Percentiles rank a stretch among this genome's conserved stretches.
These are phyloP conservation scores for Anguilla pacifica DNA, from an alignment of 2,797 vertebrate genomes.

Conservation along the genomic window DNA sequence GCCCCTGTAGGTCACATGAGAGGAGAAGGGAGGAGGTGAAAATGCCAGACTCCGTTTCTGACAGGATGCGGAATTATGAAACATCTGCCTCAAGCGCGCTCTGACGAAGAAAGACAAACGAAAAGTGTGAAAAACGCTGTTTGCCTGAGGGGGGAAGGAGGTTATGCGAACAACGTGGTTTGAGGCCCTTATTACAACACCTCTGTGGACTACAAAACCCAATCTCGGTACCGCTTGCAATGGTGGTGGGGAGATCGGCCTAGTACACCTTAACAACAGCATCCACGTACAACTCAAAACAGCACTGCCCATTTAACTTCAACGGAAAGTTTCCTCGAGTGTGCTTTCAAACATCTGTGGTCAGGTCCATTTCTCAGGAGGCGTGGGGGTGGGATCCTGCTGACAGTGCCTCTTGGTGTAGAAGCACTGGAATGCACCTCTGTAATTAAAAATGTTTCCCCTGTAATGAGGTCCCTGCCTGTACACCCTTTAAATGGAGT, in stretches of 20 bases:
- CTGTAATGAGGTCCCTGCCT: neutral
- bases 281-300: neutral
- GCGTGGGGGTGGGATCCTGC: neutral
- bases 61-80: neutral
- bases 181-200: neutral
- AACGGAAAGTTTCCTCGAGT: neutral
- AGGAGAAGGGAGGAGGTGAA: neutral
- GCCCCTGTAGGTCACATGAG: constrained; percentile 8
- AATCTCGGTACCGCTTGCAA: neutral
- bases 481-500: neutral
- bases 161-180: neutral
- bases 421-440: constrained; percentile 13
- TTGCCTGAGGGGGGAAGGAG: neutral
- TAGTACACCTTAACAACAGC: neutral
- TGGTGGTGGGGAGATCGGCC: neutral
- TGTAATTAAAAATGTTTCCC: constrained; percentile 27
- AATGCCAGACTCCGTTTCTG: neutral
- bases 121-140: neutral
- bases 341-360: neutral
- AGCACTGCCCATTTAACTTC: neutral
- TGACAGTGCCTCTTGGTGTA: neutral
- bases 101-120: neutral
- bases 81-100: neutral
- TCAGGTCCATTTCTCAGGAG: neutral
- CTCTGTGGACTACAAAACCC: neutral